phyloP scores from a whole-genome alignment of 2,113 vertebrate species.

The Procavia capensis region DNA sequence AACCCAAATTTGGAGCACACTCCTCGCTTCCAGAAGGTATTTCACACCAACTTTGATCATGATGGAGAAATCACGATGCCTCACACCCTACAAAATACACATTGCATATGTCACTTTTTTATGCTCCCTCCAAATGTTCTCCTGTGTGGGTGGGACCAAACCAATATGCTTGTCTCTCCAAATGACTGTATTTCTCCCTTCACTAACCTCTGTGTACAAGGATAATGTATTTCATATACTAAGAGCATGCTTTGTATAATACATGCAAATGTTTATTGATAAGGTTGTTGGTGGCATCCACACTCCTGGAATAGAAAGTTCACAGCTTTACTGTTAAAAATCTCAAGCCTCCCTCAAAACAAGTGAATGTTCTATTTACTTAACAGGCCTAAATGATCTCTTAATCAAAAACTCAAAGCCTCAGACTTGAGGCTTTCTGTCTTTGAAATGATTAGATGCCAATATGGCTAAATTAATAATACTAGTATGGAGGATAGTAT shows the following conservation, averaged over 20 bases:
- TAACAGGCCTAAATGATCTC: neutral
- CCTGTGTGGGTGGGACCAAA: neutral
- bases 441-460: slow-evolving; percentile 17
- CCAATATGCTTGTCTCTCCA: neutral
- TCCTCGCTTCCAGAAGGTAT: neutral
- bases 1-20: neutral
- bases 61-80: neutral
- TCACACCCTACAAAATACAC: neutral
- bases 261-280: neutral
- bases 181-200: neutral
- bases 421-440: slow-evolving; percentile 18
- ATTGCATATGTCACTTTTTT: too few relatives aligned
- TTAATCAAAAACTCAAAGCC: slow-evolving; percentile 35
- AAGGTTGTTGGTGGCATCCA: neutral
- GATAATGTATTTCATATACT: neutral
- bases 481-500: neutral
- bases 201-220: neutral
- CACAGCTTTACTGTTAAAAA: slow-evolving; percentile 57
- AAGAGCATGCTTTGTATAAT: neutral
- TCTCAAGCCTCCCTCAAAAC: neutral
- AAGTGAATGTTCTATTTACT: neutral
- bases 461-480: neutral
- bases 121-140: neutral
- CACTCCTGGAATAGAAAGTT: slow-evolving; percentile 22
- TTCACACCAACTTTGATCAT: neutral